A percentile compares a stretch with the other conserved stretches of the same genome.
phyloP scores from a whole-genome alignment of 2,797 vertebrate species.

The Rallus crepitans region DNA sequence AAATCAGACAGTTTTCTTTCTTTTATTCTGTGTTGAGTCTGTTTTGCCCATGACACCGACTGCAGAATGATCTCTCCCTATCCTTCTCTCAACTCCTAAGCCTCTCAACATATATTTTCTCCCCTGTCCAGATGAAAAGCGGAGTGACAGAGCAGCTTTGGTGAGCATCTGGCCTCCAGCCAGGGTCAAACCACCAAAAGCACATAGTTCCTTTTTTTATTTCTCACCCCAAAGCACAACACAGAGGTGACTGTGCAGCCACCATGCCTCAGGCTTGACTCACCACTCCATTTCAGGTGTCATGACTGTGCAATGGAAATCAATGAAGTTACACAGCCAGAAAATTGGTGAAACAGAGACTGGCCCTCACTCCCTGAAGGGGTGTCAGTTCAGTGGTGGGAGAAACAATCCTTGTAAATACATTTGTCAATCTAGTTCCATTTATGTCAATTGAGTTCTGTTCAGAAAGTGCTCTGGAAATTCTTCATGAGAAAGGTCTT shows the following conservation, averaged over 20 bases:
- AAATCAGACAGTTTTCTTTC: too few relatives aligned
- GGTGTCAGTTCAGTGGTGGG: not conserved
- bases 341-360: constrained; percentile 44
- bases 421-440: not conserved
- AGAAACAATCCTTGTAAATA: not conserved
- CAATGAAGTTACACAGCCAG: constrained; percentile 27
- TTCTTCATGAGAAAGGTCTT: not conserved
- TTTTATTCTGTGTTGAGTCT: too few relatives aligned
- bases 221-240: fast-evolving
- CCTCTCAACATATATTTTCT: too few relatives aligned
- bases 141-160: too few relatives aligned
- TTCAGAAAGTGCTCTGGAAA: not conserved
- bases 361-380: not conserved
- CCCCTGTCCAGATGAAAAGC: too few relatives aligned
- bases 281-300: constrained; percentile 7
- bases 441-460: not conserved
- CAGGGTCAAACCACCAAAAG: too few relatives aligned
- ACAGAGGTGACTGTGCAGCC: not conserved
- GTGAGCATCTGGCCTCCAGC: too few relatives aligned
- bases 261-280: not conserved
- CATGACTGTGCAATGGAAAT: not conserved
- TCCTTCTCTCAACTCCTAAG: too few relatives aligned
- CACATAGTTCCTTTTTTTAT: not conserved
- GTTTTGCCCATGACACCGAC: too few relatives aligned
- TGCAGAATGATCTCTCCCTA: too few relatives aligned